A percentile compares a stretch with the other conserved stretches of the same genome.
phyloP scores from a whole-genome alignment of 2,797 vertebrate genomes.

The Leucoraja ocellata region DNA sequence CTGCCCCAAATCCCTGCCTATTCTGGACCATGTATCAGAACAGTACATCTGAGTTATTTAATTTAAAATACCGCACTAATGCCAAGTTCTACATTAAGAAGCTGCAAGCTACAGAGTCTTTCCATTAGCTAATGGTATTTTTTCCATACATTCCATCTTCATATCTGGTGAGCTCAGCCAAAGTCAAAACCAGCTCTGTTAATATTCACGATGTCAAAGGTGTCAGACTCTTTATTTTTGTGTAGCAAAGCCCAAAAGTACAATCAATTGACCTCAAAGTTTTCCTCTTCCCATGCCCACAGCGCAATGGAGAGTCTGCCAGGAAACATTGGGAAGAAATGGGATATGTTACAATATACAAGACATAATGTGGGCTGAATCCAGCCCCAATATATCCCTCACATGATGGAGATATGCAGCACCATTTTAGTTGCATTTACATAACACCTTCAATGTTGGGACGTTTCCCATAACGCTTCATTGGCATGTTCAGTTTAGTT shows the following conservation, averaged over 20 bases:
- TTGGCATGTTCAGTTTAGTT: too few species aligned
- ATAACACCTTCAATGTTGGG: not conserved
- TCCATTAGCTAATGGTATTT: constrained; percentile 13
- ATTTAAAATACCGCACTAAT: not conserved
- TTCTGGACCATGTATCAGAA: not conserved
- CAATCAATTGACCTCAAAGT: not conserved
- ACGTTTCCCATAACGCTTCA: not conserved
- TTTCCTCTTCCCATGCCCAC: constrained; percentile 22
- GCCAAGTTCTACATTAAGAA: constrained; percentile 21
- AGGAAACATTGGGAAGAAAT: constrained; percentile 23
- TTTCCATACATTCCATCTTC: constrained; percentile 19
- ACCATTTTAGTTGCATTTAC: not conserved
- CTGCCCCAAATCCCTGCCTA: not conserved
- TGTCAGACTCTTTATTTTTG: not conserved
- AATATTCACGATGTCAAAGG: constrained; percentile 16
- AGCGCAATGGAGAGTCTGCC: not conserved
- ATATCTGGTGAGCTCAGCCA: not conserved
- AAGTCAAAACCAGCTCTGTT: not conserved
- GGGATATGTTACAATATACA: not conserved
- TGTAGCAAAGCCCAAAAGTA: not conserved
- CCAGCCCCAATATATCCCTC: not conserved
- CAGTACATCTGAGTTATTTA: not conserved
- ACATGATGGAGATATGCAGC: not conserved
- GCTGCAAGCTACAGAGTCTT: constrained; percentile 4
- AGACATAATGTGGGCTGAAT: not conserved